Conservation (phyloP, 2,113 vertebrate genomes). For the Parotia lawesii region DNA sequence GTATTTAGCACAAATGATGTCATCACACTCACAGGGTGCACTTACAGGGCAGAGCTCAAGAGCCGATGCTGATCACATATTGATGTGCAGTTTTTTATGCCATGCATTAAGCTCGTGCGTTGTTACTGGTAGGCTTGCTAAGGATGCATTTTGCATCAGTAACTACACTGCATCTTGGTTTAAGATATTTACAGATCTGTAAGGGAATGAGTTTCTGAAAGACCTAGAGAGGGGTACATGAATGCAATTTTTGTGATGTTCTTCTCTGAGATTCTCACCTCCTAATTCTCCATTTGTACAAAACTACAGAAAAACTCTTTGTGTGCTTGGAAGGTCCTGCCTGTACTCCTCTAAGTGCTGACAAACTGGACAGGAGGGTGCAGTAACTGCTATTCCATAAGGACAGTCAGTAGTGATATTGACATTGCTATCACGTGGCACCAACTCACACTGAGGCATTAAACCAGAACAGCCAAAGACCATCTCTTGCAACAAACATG, state of each 20-base stretch:
- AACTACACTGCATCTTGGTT: neutral
- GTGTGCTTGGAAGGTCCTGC: neutral
- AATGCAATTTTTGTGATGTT: neutral
- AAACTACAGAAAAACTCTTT: neutral
- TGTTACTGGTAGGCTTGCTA: neutral
- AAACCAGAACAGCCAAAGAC: neutral
- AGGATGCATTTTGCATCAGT: neutral
- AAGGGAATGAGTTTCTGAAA: neutral
- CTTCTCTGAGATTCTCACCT: neutral
- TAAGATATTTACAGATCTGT: neutral
- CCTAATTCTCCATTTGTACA: neutral
- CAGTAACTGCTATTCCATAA: neutral
- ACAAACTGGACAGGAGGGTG: neutral
- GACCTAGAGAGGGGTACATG: neutral
- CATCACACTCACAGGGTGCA: neutral
- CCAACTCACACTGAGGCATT: neutral
- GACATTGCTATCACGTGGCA: accelerated
- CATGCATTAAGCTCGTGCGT: neutral
- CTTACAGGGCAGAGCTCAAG: neutral
- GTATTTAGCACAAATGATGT: conserved; percentile 57
- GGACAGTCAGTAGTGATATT: neutral
- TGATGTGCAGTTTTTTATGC: neutral
- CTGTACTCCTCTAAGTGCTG: neutral
- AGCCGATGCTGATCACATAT: conserved; percentile 19
- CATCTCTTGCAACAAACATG: neutral